Conservation (phyloP, 2,797 vertebrate genomes). For the Tiaroga cobitis region DNA sequence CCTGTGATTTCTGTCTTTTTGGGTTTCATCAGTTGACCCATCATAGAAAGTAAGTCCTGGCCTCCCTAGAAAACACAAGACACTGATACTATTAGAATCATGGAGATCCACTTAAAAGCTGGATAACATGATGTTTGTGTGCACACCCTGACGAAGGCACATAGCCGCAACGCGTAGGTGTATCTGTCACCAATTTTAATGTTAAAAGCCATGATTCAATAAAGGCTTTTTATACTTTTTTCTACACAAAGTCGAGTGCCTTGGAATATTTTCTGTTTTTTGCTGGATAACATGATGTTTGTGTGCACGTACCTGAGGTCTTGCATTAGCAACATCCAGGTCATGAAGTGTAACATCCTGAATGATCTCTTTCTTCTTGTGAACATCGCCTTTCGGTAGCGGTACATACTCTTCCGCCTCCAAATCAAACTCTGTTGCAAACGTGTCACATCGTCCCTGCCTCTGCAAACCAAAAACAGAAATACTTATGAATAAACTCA, state of each 20-base stretch:
- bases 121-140: neutral
- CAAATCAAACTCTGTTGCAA: slow-evolving; percentile 98
- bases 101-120: neutral
- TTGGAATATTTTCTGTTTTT: no score
- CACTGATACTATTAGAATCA: neutral
- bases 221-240: no score
- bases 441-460: slow-evolving; percentile 98
- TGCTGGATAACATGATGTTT: neutral
- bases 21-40: slow-evolving; percentile 99
- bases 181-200: no score
- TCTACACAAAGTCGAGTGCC: no score
- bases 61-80: slow-evolving; percentile 82
- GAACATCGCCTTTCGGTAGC: slow-evolving; percentile 96
- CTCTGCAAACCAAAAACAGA: slow-evolving; percentile 78
- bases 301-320: slow-evolving; percentile 86
- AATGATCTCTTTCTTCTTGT: slow-evolving; percentile 99
- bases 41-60: slow-evolving; percentile 99
- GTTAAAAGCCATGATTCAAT: no score
- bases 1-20: slow-evolving; percentile 99
- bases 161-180: no score
- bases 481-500: neutral
- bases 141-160: no score
- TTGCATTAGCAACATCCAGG: slow-evolving; percentile 94
- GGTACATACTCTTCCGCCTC: slow-evolving; percentile 99
- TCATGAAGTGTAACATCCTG: slow-evolving; percentile 98